Conservation (phyloP, 2,888 invertebrate genomes). For the Agriotes lineatus region DNA sequence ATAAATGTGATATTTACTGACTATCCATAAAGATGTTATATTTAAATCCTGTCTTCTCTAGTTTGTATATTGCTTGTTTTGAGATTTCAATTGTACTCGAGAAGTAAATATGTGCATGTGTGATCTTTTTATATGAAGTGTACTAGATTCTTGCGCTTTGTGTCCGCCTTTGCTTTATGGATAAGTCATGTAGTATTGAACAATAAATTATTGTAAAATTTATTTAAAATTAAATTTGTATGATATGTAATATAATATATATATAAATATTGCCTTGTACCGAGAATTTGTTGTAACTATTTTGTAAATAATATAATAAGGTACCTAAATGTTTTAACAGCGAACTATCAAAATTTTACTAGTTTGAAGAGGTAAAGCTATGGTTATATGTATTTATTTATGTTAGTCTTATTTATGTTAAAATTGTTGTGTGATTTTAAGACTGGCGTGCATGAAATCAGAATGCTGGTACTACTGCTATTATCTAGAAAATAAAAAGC, state of each 20-base stretch:
- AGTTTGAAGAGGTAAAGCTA: slow-evolving; percentile 33
- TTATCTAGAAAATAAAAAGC: slow-evolving; percentile 41
- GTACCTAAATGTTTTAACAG: slow-evolving; percentile 40
- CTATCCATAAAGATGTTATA: slow-evolving; percentile 48
- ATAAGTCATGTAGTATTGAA: slow-evolving; percentile 49
- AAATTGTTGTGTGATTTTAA: slow-evolving; percentile 46
- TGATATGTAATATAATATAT: slow-evolving; percentile 51
- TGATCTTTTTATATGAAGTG: neutral
- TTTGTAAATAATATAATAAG: slow-evolving; percentile 46
- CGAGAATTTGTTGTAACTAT: slow-evolving; percentile 41
- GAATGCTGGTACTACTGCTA: slow-evolving; percentile 38
- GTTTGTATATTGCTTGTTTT: slow-evolving; percentile 22
- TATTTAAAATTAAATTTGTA: slow-evolving; percentile 51
- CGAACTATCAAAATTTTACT: slow-evolving; percentile 35
- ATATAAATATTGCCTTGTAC: slow-evolving; percentile 28
- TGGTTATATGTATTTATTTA: slow-evolving; percentile 45
- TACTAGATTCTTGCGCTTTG: neutral
- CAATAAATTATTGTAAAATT: slow-evolving; percentile 52
- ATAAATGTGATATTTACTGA: slow-evolving; percentile 52
- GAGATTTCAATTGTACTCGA: slow-evolving; percentile 15
- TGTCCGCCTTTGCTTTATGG: slow-evolving; percentile 33
- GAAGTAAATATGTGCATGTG: neutral
- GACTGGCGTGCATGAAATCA: slow-evolving; percentile 39
- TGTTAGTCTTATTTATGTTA: slow-evolving; percentile 45
- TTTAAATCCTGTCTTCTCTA: slow-evolving; percentile 16